Evolutionary conservation across 1,140 invertebrate genomes (phyloP), one percentile per base, ranked within the genome.

Genomic region (Sycophaga agraensis): DNA sequence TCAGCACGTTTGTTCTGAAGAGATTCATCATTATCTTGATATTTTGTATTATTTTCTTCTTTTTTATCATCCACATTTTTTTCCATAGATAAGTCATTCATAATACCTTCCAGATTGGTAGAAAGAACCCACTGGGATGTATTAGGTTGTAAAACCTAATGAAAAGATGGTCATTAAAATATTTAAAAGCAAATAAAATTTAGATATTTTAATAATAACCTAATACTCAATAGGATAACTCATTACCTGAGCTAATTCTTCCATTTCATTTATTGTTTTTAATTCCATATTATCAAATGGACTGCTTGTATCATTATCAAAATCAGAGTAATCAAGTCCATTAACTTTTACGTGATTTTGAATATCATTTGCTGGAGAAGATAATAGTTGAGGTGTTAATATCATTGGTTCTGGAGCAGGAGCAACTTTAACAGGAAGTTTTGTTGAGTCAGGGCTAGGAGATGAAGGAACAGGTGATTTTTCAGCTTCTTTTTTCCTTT

Each of bases 201-300:
- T n/a, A 35, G 19, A 43, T 37, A 42, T 19, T 42, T 42, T 14
- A 7, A 50, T 9, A 17, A 21, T 26, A n/a, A 59, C n/a, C n/a
- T n/a, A n/a, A n/a, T n/a, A n/a, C n/a, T n/a, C n/a, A 46, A 70
- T 67, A 43, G 66, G 77, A 63, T 85, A 14, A 39, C 42, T 86
- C 86, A 49, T 67, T 59, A 73, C 79, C 76, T 91, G 87, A 5
- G 91, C 91, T 43, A 95, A 79, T 74, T 93, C 87, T 76, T 93
- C 91, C 81, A 94, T 86, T 75, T 94, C 92, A 79, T 95, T 94
- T 40, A 95, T 91, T 35, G 91, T 92, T 79, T 94, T 93, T 26
- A 95, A 73, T 82, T 93, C 92, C 77, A 94, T 87, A 81, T 92
- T 92, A 82, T 95, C 92, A 80, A 94, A 95, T 1, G 92, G 92